phyloP scores from a whole-genome alignment of 1,140 invertebrate species.

The Tetramorium alpestre region DNA sequence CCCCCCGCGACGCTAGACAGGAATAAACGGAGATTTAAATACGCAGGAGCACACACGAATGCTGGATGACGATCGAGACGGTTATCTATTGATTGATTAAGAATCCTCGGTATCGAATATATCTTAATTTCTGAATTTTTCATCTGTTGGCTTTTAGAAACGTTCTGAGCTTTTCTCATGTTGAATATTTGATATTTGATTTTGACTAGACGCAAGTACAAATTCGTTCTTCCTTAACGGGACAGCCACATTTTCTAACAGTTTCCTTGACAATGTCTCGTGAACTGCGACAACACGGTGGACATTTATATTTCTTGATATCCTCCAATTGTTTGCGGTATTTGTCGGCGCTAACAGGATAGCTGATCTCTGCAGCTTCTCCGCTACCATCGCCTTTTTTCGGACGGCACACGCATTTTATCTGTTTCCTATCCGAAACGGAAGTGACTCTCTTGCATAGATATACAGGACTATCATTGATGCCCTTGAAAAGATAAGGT shows the following conservation, averaged over 20 bases:
- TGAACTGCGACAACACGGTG: constrained; percentile 13
- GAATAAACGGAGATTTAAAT: constrained; percentile 63
- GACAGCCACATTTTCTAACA: constrained; percentile 72
- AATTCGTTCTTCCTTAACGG: constrained; percentile 54
- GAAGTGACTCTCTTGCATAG: constrained; percentile 78
- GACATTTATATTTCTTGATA: constrained; percentile 1
- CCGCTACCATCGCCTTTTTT: constrained; percentile 52
- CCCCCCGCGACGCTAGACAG: constrained; percentile 14
- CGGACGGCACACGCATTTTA: constrained; percentile 55
- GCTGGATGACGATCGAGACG: constrained; percentile 1
- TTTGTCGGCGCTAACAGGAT: background rate
- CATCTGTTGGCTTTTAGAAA: background rate
- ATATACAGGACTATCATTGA: constrained; percentile 74
- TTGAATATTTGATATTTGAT: constrained; percentile 13
- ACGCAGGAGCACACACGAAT: constrained; percentile 1
- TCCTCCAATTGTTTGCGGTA: background rate
- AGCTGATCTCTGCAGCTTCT: constrained; percentile 58
- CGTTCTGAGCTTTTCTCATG: background rate
- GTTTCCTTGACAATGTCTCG: background rate
- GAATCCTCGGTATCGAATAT: background rate
- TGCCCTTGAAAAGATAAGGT: constrained; percentile 82
- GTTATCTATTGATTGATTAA: background rate
- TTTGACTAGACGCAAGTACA: constrained; percentile 43
- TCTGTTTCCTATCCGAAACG: background rate
- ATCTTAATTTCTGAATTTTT: background rate